These are phyloP conservation scores for Promerops cafer DNA, from an alignment of 2,113 vertebrate genomes.

Conservation along the genomic window DNA sequence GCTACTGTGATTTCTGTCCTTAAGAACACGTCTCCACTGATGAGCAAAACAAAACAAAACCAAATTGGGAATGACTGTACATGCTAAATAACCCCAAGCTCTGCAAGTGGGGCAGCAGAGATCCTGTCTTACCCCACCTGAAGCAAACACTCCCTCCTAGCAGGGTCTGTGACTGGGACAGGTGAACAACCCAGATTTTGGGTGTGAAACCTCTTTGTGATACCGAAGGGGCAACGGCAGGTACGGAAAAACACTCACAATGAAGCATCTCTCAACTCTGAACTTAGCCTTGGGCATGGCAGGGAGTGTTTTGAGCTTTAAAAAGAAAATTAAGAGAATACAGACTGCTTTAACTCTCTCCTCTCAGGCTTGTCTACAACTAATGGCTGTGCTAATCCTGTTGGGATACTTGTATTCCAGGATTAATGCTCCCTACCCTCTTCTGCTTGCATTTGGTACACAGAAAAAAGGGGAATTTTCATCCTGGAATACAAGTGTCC, in stretches of 20 bases:
- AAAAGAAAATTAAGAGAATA: not conserved
- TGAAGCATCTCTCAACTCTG: not conserved
- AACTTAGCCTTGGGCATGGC: not conserved
- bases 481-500: not conserved
- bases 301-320: not conserved
- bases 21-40: not conserved
- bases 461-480: not conserved
- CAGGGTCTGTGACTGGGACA: not conserved
- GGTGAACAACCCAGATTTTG: not conserved
- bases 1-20: not conserved
- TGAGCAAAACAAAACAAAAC: not conserved
- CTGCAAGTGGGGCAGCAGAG: not conserved
- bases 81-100: not conserved
- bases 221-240: fast-evolving
- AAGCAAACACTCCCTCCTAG: not conserved
- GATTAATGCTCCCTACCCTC: not conserved
- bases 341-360: not conserved
- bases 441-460: not conserved
- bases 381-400: not conserved
- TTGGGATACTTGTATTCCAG: not conserved
- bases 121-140: not conserved
- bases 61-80: not conserved
- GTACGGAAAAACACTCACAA: not conserved
- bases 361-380: not conserved
- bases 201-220: not conserved